A percentile compares a stretch with the other conserved stretches of the same genome.
Evolutionary conservation across 2,888 invertebrate species (phyloP).

Genomic region (Drosophila kambysellisi): DNA sequence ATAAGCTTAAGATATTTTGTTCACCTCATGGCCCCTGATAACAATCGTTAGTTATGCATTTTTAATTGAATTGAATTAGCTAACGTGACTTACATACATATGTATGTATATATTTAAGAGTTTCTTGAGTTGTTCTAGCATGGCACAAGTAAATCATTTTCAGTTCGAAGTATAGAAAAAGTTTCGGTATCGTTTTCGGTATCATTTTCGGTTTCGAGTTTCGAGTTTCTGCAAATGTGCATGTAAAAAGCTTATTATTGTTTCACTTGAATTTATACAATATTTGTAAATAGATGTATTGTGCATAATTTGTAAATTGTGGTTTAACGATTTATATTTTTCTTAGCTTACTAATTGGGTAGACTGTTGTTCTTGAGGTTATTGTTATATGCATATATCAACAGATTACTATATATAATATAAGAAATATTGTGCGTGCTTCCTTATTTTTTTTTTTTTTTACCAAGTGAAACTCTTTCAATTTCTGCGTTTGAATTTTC

Average conservation of each 20-base stretch:
- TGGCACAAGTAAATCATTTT: slow-evolving; percentile 52
- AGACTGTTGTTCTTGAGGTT: slow-evolving; percentile 13
- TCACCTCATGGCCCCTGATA: slow-evolving; percentile 15
- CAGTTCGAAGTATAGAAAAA: slow-evolving; percentile 43
- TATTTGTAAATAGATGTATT: slow-evolving; percentile 29
- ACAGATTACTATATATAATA: slow-evolving; percentile 6
- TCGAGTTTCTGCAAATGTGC: slow-evolving; percentile 7
- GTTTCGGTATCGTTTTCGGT: neutral
- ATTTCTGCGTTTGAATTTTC: slow-evolving; percentile 7
- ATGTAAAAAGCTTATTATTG: slow-evolving; percentile 23
- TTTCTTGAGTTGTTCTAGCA: slow-evolving; percentile 30
- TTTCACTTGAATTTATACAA: slow-evolving; percentile 26
- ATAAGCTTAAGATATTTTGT: slow-evolving; percentile 1
- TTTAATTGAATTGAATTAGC: slow-evolving; percentile 13
- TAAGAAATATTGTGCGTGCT: slow-evolving; percentile 31
- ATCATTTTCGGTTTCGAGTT: neutral
- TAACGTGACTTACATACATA: slow-evolving; percentile 19
- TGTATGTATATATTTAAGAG: neutral
- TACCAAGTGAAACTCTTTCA: slow-evolving; percentile 31
- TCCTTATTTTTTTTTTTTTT: slow-evolving; percentile 13
- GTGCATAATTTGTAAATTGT: slow-evolving; percentile 33
- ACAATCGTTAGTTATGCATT: neutral
- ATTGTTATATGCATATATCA: slow-evolving; percentile 3
- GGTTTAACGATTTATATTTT: neutral
- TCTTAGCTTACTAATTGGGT: slow-evolving; percentile 10